These are phyloP conservation scores for Ovis canadensis DNA, from an alignment of 2,113 vertebrate species.

Conservation along the genomic window DNA sequence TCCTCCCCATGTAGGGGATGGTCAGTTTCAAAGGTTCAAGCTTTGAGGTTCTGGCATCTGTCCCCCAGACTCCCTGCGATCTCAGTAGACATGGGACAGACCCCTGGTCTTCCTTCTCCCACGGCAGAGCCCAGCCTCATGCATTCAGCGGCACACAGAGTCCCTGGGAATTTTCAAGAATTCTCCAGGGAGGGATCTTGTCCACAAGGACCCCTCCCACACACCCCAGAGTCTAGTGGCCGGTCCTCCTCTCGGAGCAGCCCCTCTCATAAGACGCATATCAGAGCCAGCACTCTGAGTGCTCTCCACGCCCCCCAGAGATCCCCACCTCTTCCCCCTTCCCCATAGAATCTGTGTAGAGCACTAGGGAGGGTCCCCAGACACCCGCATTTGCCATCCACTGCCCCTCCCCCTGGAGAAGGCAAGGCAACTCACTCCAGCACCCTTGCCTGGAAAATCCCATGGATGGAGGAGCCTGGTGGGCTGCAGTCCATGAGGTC, in stretches of 20 bases:
- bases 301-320: fast-evolving
- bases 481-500: too few relatives aligned
- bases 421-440: too few relatives aligned
- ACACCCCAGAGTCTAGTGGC: not conserved
- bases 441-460: too few relatives aligned
- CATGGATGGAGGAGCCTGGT: too few relatives aligned
- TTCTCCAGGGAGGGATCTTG: not conserved
- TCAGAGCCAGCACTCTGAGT: fast-evolving
- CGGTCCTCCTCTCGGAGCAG: not conserved
- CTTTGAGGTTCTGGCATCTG: not conserved
- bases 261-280: not conserved
- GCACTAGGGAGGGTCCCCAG: not conserved
- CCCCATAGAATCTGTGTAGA: not conserved
- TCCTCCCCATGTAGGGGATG: not conserved
- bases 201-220: not conserved
- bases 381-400: not conserved
- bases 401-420: not conserved
- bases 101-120: not conserved
- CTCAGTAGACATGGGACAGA: not conserved
- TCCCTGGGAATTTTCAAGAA: not conserved
- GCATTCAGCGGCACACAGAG: not conserved
- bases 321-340: not conserved
- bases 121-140: not conserved
- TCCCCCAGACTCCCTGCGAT: fast-evolving
- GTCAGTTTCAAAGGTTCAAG: not conserved